Evolutionary conservation across 2,113 vertebrate genomes (phyloP), one percentile per base, ranked within the genome.

Genomic region (Pungitius pungitius): DNA sequence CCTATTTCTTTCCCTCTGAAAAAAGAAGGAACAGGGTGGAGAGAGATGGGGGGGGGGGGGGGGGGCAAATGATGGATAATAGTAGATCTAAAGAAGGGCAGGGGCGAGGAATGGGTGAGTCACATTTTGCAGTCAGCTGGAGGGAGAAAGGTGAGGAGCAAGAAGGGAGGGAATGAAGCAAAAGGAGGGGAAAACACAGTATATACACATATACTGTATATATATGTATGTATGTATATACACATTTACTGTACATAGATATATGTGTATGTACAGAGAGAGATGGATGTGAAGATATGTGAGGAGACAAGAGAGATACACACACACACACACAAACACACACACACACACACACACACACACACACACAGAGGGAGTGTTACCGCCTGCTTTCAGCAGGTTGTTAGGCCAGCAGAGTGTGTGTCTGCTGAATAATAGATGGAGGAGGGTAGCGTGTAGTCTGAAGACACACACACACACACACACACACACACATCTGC

Each of bases 401-500:
- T 89, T 89, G 87, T 88, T 88, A 88, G 85, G 73, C 86, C 81
- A 85, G 83, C 51, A 85, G 83, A 88, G 90, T 87, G 86, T 88
- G 81, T 88, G 86, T 82, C 81, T 89, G 66, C 72, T 91, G 86
- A 89, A 91, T 91, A 89, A 91, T 91, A 83, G 80, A 91, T 91
- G 75, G 30, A 75, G 80, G 80, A 78, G 72, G 77, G 68, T 69
- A 69, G 75, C 85, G 86, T 89, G 73, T 84, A 81, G 51, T 40
- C 65, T 57, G 43, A 70, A 27, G n/a, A 56, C 69, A 57, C 55
- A 56, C 56, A 70, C 68, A 71, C 64, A 47, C 69, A 55, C 78
- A 72, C 56, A 75, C 80, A 80, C 73, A 69, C 58, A 54, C 59
- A 45, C 35, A 45, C 70, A 51, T 51, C 52, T 63, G 76, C 51